Base-by-base conservation (phyloP, 2,888 invertebrate species). In the Stegana nigrithorax region DNA sequence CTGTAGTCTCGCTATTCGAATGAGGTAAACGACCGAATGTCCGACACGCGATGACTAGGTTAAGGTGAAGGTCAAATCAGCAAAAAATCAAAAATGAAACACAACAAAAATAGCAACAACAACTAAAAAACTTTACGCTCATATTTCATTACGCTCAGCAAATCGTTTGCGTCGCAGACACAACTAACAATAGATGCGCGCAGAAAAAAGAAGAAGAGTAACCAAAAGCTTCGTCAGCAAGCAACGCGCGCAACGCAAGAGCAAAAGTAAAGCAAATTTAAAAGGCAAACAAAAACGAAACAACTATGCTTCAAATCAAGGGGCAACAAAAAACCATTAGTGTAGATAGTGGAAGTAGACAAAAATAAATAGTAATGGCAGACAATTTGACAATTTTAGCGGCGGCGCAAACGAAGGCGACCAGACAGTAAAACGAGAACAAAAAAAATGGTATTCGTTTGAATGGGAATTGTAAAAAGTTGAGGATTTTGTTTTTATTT, bases 21-120 rank as follows among this genome's bases (percentile, higher is more conserved):
- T 32, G 65, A 66, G 85, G 86, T 85, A 83, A 86, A 82, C 76
- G 86, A 85, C 85, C 86, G 84, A 83, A 84, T 80, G 86, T 81
- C 86, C 85, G 86, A 82, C 81, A 82, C 75, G 78, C 78, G 78
- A 82, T 83, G 85, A 86, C 85, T 86, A 84, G 86, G 86, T 86
- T 85, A 86, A 86, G 86, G 86, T 86, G 86, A 86, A 86, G 86
- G 86, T 82, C 85, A 85, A 78, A 78, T 74, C 73, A 73, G 75
- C 73, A 59, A 39, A 39, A 39, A 14, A 39, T 14, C 14, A n/a
- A 39, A 39, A 39, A 39, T n/a, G 39, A 39, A 17, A 39, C n/a
- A 8, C 6, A 29, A 10, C 29, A 29, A 7, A 55, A 17, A 39
- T 14, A 27, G n/a, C 44, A 14, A 50, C 4, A 17, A 7, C 12